Evolutionary conservation across 2,113 vertebrate species (phyloP), one percentile per base, ranked within the genome.

Genomic region (Crotalus helleri): DNA sequence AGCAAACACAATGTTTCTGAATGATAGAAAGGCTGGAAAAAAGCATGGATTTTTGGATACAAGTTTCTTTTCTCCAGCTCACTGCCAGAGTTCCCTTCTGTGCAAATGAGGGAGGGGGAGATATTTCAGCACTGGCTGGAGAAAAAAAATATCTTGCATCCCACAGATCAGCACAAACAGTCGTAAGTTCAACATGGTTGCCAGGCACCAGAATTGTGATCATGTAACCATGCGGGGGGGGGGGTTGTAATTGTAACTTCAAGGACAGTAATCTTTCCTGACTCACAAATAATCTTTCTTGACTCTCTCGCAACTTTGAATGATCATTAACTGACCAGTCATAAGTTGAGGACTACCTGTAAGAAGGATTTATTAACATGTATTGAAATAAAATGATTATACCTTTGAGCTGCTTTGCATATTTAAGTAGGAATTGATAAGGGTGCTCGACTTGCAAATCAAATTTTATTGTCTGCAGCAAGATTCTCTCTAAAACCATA

Each of bases 361-460:
- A 69, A n/a, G 26, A 64, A 69, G 17, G 74, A 44, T 39, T 81
- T 44, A 81, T 81, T 9, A 44, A 81, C 33, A 81, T 44, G 17
- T 44, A 81, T 81, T 81, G 19, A 81, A 81, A 81, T 44, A 44
- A 81, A 81, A 5, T 2, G 24, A 26, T 21, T 91, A 96, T 97
- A 99, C 99, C 99, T 99, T 99, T 99, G 88, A 99, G 98, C 54
- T 99, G 99, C 96, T 99, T 99, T 74, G 99, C 99, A 29, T 99
- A 99, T 91, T 98, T 99, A 93, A 99, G 98, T 58, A 99, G 98
- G 95, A 99, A 99, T 49, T 99, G 99, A 97, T 99, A 99, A 0
- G 99, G 99, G 93, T 99, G 99, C 93, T 99, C 99, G 88, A 99
- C 99, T 97, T 99, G 99, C 93, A 99, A 97, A 96, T 99, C 99